These are phyloP conservation scores for Musca domestica DNA, from an alignment of 1,140 invertebrate species.

Conservation along the genomic window DNA sequence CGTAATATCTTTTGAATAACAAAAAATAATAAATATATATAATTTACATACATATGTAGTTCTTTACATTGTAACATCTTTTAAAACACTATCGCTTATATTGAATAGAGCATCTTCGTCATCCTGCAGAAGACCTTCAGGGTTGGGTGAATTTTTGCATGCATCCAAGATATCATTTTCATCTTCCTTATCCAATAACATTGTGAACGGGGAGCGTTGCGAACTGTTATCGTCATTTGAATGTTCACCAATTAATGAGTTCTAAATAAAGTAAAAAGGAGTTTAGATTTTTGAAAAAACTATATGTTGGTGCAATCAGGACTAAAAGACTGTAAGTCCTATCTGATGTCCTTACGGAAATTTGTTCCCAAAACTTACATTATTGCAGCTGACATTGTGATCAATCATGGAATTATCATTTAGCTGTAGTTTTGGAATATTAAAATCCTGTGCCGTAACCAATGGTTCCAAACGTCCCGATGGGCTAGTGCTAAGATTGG, in stretches of 20 bases:
- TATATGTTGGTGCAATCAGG: neutral
- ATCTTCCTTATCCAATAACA: neutral
- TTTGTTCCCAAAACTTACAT: too few relatives aligned
- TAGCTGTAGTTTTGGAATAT: constrained; percentile 27
- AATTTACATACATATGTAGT: neutral
- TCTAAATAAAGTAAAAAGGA: neutral
- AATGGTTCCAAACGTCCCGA: constrained; percentile 46
- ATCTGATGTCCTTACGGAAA: neutral
- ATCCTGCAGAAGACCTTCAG: neutral
- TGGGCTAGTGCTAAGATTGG: constrained; percentile 47
- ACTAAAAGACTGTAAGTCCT: neutral
- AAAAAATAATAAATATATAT: too few relatives aligned
- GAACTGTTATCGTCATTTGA: neutral
- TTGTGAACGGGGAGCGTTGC: neutral
- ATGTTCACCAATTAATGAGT: neutral
- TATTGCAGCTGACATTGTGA: neutral
- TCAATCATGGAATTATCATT: constrained; percentile 24
- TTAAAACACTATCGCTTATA: constrained; percentile 44
- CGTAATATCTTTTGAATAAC: too few relatives aligned
- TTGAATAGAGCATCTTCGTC: constrained; percentile 38
- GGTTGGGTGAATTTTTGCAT: constrained; percentile 5
- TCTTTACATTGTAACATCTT: constrained; percentile 38
- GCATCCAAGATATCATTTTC: neutral
- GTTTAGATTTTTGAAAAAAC: neutral
- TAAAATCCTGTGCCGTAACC: constrained; percentile 26